These are phyloP conservation scores for Chloropsis hardwickii DNA, from an alignment of 2,113 vertebrate species.

Conservation along the genomic window DNA sequence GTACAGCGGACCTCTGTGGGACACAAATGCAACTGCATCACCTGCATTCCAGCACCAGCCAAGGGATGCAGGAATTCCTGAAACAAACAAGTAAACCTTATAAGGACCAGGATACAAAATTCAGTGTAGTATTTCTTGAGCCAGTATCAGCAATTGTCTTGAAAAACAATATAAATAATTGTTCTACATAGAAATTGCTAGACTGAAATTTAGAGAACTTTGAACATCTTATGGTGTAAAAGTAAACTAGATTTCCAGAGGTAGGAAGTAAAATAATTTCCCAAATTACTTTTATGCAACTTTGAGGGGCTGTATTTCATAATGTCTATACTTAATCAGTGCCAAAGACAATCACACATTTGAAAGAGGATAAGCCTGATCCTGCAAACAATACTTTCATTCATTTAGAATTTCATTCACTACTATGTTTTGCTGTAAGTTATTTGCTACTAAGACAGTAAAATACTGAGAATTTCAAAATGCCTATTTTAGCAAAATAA, in stretches of 20 bases:
- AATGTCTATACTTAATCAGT: neutral
- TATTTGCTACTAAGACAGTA: neutral
- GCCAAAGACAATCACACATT: neutral
- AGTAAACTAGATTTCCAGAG: neutral
- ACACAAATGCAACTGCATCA: constrained; percentile 87
- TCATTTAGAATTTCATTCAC: neutral
- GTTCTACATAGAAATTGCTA: neutral
- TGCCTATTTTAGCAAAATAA: neutral
- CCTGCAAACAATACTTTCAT: neutral
- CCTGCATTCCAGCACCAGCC: constrained; percentile 92
- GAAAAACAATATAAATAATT: neutral
- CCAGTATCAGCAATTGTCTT: neutral
- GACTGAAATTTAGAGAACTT: neutral
- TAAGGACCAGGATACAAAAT: neutral
- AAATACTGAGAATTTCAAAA: neutral
- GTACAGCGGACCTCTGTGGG: constrained; percentile 89
- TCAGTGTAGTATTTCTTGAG: neutral
- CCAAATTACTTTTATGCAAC: neutral
- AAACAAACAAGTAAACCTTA: neutral
- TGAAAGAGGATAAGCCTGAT: neutral
- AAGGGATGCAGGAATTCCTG: constrained; percentile 87
- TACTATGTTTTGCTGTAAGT: neutral
- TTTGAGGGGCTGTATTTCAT: neutral
- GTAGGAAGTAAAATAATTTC: neutral
- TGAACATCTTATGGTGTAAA: neutral